Percentiles rank a stretch among this genome's conserved stretches.
Conservation (phyloP, 2,797 vertebrate genomes). For the Zenarchopterus dispar region DNA sequence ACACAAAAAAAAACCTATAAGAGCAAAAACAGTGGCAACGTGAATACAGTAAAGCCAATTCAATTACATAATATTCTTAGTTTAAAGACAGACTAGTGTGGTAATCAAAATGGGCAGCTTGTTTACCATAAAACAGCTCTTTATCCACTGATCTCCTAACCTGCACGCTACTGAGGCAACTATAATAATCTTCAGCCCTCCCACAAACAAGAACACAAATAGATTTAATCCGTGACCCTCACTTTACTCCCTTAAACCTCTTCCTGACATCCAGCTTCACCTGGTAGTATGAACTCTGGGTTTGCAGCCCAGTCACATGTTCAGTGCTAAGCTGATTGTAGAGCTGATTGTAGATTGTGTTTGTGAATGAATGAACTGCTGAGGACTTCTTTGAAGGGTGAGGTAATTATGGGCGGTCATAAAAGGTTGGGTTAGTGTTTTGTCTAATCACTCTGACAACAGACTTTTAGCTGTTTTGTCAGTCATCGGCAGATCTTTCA, state of each 20-base stretch:
- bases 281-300: constrained; percentile 27
- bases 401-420: constrained; percentile 2
- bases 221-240: constrained; percentile 59
- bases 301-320: constrained; percentile 47
- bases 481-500: not conserved
- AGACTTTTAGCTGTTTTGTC: not conserved
- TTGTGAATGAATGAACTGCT: constrained; percentile 45
- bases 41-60: not conserved
- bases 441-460: not conserved
- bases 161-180: not conserved
- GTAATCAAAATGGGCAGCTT: constrained; percentile 12
- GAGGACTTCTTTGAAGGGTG: constrained; percentile 9
- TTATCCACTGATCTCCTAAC: constrained; percentile 25
- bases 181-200: constrained; percentile 24
- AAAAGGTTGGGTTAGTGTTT: constrained; percentile 4
- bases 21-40: not conserved
- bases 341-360: too few species aligned
- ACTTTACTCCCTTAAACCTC: constrained; percentile 37
- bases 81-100: not conserved
- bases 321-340: constrained; percentile 50
- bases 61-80: not conserved
- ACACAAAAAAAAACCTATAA: too few species aligned
- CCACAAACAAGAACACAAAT: constrained; percentile 48
- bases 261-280: constrained; percentile 16
- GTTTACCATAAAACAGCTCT: constrained; percentile 25